Conservation (phyloP, 2,888 invertebrate species). For the Cosmia pyralina region DNA sequence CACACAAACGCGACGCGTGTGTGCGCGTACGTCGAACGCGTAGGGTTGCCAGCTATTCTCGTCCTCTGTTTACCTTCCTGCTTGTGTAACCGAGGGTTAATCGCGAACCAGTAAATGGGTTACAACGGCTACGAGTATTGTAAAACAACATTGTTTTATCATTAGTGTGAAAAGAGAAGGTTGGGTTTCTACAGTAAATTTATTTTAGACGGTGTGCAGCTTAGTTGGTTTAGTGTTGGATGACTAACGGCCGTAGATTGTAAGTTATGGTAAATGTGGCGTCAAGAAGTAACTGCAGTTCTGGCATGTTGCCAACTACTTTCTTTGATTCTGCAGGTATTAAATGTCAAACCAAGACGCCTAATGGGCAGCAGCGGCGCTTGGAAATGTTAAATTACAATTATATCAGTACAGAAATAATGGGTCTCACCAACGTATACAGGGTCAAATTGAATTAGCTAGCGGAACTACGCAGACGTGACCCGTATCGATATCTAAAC, state of each 20-base stretch:
- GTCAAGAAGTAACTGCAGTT: conserved; percentile 14
- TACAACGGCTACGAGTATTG: conserved; percentile 66
- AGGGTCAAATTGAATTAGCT: too few relatives aligned
- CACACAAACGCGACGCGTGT: conserved; percentile 47
- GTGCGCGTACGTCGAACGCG: conserved; percentile 58
- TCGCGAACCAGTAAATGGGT: conserved; percentile 69
- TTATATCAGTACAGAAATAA: not conserved
- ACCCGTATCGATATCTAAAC: too few relatives aligned
- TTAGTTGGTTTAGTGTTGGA: conserved; percentile 37
- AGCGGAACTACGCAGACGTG: too few relatives aligned
- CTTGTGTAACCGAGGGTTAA: conserved; percentile 75
- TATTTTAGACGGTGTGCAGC: conserved; percentile 29
- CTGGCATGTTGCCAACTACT: conserved; percentile 40
- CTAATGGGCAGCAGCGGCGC: conserved; percentile 1
- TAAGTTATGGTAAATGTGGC: conserved; percentile 19
- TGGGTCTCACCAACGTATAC: not conserved
- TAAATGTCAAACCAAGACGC: conserved; percentile 16
- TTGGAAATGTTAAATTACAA: not conserved
- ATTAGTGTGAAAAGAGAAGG: conserved; percentile 32
- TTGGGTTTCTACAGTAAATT: conserved; percentile 34
- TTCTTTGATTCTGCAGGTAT: conserved; percentile 23
- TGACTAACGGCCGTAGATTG: conserved; percentile 31
- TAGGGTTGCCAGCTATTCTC: conserved; percentile 80
- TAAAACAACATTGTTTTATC: conserved; percentile 49
- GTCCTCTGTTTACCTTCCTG: conserved; percentile 80